Evolutionary conservation across 2,797 vertebrate genomes (phyloP), one percentile per base, ranked within the genome.

Genomic region (Smutsia temminckii): DNA sequence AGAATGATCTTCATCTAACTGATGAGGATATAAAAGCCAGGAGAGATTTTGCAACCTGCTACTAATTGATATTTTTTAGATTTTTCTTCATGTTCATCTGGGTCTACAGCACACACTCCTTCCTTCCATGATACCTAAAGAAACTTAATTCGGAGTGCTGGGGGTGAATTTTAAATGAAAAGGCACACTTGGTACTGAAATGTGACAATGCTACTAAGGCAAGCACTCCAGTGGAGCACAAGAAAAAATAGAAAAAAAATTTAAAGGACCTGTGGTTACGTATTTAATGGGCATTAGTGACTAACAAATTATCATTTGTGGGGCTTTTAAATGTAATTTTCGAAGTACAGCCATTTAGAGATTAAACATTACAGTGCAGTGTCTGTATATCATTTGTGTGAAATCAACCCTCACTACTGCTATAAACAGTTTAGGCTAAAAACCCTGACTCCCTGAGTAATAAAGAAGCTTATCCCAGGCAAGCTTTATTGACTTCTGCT

Each of bases 401-500:
- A 27, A 95, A 63, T 64, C 64, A 75, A 59, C 84, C 9, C 27
- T 92, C 10, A 51, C 68, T 68, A 16, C 20, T 53, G 29, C 72
- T 90, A 18, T 69, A 87, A 75, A 66, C 27, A 85, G 10, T 96
- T 95, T 27, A 64, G 53, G 74, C 32, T 85, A 53, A 89, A 94
- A 92, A 46, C 8, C 12, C 18, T 16, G 53, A 90, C 49, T 69
- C 88, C 61, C 46, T 40, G n/a, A 64, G 8, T 68, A 79, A 89
- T 64, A 63, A 85, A 68, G 32, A 93, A 69, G 46, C 25, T 92
- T 69, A 78, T 29, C 20, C 49, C 11, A 75, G 57, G 72, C 78
- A 92, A 95, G 84, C 85, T 79, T 95, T 84, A 96, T 17, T 75
- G 64, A 89, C 86, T 90, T 92, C 59, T 69, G 20, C 40, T 55